A percentile compares a stretch with the other conserved stretches of the same genome.
These are phyloP conservation scores for Champsocephalus gunnari DNA, from an alignment of 2,797 vertebrate genomes.

Conservation along the genomic window DNA sequence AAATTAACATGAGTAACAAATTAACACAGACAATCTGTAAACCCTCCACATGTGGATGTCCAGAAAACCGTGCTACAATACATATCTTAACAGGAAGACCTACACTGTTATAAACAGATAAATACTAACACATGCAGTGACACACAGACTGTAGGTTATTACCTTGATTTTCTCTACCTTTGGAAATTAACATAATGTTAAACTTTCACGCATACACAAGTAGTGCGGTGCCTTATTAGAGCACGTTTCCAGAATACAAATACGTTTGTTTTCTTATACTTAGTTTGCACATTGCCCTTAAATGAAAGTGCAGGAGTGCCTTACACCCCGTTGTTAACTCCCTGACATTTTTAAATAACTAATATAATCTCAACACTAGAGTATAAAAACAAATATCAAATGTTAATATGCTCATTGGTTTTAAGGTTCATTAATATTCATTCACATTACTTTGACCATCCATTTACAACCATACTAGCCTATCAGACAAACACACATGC, in stretches of 20 bases:
- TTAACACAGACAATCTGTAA: conserved; percentile 35
- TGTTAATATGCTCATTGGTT: conserved; percentile 9
- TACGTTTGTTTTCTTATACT: conserved; percentile 45
- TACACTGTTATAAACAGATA: conserved; percentile 44
- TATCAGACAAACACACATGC: conserved; percentile 18
- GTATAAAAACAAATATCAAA: conserved; percentile 44
- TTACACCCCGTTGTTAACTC: conserved; percentile 36
- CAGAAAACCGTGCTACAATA: conserved; percentile 22
- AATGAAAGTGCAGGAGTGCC: conserved; percentile 48
- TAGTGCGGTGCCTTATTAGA: conserved; percentile 44
- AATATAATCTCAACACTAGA: conserved; percentile 13
- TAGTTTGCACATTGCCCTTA: conserved; percentile 51
- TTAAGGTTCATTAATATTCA: conserved; percentile 2
- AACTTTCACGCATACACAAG: conserved; percentile 37
- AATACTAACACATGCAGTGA: conserved; percentile 60
- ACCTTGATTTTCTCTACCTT: conserved; percentile 58
- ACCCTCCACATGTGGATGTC: conserved; percentile 33
- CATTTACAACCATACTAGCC: neutral
- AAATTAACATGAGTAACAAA: conserved; percentile 10
- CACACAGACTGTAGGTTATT: conserved; percentile 55
- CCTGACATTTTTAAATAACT: conserved; percentile 36
- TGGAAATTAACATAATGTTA: conserved; percentile 63
- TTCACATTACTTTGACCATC: conserved; percentile 9
- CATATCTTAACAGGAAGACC: conserved; percentile 34
- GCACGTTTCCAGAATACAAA: conserved; percentile 50